Conservation (phyloP, 2,888 invertebrate genomes). For the Thelaira solivaga region DNA sequence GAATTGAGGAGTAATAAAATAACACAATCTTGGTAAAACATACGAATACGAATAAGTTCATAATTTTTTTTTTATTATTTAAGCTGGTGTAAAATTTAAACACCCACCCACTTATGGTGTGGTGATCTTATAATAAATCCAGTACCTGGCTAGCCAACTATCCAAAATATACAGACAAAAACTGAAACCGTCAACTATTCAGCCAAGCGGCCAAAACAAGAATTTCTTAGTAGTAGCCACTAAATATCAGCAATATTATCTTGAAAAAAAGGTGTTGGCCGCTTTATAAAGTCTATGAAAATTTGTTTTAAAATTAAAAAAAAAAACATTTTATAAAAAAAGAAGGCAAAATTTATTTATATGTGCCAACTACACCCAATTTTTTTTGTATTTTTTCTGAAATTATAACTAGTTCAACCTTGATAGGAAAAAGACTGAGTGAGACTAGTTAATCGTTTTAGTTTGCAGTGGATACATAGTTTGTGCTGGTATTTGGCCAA, state of each 20-base stretch:
- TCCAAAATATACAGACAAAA: constrained; percentile 33
- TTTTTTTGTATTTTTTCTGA: constrained; percentile 35
- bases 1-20: constrained; percentile 31
- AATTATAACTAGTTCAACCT: constrained; percentile 65
- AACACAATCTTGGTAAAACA: constrained; percentile 28
- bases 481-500: neutral
- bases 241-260: constrained; percentile 62
- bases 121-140: constrained; percentile 9
- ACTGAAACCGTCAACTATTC: constrained; percentile 18
- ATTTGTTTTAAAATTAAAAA: neutral
- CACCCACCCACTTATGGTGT: constrained; percentile 56
- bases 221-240: constrained; percentile 58
- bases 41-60: neutral
- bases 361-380: constrained; percentile 62
- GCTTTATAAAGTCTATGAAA: constrained; percentile 40
- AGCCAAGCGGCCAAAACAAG: constrained; percentile 22
- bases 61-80: constrained; percentile 18
- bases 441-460: constrained; percentile 50
- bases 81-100: constrained; percentile 56
- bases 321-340: neutral
- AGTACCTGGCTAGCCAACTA: constrained; percentile 15
- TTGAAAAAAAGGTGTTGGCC: constrained; percentile 61
- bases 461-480: constrained; percentile 15
- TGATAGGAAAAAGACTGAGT: constrained; percentile 58
- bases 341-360: constrained; percentile 43